Percentiles rank a stretch among this genome's conserved stretches.
phyloP scores from a whole-genome alignment of 2,113 vertebrate genomes.

The Semnopithecus entellus region DNA sequence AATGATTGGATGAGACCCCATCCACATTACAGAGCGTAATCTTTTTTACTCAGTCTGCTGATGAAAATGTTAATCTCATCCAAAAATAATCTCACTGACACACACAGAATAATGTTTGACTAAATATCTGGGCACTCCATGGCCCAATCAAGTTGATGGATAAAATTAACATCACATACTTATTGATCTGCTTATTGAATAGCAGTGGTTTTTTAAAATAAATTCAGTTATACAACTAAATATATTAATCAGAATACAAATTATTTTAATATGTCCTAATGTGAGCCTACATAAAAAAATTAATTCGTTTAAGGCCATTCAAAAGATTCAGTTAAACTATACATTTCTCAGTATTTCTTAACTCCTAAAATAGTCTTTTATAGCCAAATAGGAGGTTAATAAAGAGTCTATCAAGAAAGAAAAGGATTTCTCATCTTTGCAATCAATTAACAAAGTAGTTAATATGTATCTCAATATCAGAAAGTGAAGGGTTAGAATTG shows the following conservation, averaged over 20 bases:
- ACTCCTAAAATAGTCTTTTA: not conserved
- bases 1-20: not conserved
- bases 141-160: not conserved
- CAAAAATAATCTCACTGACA: not conserved
- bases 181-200: not conserved
- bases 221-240: not conserved
- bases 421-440: not conserved
- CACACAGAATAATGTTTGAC: not conserved
- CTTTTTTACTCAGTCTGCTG: not conserved
- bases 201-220: not conserved
- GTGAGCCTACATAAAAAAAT: not conserved
- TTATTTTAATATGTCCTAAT: not conserved
- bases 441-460: not conserved
- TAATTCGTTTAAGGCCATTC: not conserved
- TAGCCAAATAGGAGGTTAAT: not conserved
- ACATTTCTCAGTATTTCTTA: not conserved
- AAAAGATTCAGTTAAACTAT: not conserved
- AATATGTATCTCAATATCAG: not conserved
- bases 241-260: not conserved
- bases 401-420: not conserved
- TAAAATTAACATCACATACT: not conserved
- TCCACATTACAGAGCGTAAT: not conserved
- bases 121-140: not conserved
- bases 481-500: not conserved
- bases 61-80: not conserved